These are phyloP conservation scores for Drosophila nikananu DNA, from an alignment of 1,140 invertebrate genomes.

Conservation along the genomic window DNA sequence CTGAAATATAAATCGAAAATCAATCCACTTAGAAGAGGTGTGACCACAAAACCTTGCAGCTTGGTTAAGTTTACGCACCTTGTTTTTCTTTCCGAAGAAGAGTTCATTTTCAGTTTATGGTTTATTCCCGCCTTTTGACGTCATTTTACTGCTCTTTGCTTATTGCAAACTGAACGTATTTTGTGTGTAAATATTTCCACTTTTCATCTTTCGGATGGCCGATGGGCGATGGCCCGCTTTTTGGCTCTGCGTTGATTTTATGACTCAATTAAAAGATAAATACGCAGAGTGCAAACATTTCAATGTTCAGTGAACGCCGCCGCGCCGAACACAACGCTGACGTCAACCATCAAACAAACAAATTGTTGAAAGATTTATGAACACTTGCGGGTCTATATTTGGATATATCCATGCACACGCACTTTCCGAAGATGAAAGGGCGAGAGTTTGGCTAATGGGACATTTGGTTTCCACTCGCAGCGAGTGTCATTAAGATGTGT, in stretches of 20 bases:
- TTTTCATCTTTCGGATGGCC: constrained; percentile 51
- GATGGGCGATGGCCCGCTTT: constrained; percentile 20
- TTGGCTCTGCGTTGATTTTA: constrained; percentile 49
- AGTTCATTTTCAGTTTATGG: constrained; percentile 12
- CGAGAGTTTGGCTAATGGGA: constrained; percentile 34
- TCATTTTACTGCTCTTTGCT: constrained; percentile 34
- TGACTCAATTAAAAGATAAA: constrained; percentile 78
- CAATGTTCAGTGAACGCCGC: constrained; percentile 50
- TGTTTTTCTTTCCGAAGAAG: not conserved
- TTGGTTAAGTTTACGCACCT: constrained; percentile 8
- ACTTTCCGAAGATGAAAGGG: constrained; percentile 53
- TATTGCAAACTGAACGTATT: constrained; percentile 38
- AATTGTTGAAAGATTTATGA: constrained; percentile 60
- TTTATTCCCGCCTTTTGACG: constrained; percentile 17
- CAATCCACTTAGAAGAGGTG: constrained; percentile 35
- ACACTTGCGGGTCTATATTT: constrained; percentile 41
- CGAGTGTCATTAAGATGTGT: constrained; percentile 7
- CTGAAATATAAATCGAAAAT: constrained; percentile 32
- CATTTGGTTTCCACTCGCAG: constrained; percentile 10
- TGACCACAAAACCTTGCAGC: constrained; percentile 32
- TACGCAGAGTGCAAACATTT: constrained; percentile 61
- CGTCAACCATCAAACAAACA: constrained; percentile 53
- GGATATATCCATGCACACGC: constrained; percentile 17
- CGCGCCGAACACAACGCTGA: not conserved
- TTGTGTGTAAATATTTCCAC: constrained; percentile 56